Evolutionary conservation across 2,888 invertebrate species (phyloP).

Genomic region (Eristalis arbustorum): DNA sequence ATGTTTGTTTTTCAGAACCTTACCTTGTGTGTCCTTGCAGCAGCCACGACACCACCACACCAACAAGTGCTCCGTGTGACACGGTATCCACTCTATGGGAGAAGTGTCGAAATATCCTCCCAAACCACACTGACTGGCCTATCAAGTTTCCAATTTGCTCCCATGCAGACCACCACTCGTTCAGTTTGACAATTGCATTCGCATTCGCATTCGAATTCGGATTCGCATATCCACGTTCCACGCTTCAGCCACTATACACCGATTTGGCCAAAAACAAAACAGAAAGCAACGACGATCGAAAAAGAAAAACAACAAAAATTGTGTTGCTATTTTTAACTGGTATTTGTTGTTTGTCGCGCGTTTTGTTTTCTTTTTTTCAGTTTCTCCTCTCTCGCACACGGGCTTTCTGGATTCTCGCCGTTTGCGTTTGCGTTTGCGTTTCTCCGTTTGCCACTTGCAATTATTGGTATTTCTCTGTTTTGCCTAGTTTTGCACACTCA

Average conservation of each 20-base stretch:
- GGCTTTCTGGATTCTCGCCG: neutral
- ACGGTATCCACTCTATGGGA: neutral
- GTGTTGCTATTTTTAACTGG: conserved; percentile 50
- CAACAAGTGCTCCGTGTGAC: conserved; percentile 2
- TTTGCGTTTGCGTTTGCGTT: neutral
- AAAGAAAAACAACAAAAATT: conserved; percentile 4
- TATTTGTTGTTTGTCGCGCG: conserved; percentile 28
- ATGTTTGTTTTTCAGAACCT: neutral
- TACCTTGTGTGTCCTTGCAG: conserved; percentile 1
- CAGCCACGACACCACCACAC: neutral
- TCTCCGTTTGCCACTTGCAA: conserved; percentile 20
- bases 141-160: conserved; percentile 16
- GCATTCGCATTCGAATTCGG: neutral
- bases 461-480: conserved; percentile 37
- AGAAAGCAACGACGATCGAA: neutral
- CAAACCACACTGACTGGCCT: conserved; percentile 3
- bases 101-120: neutral
- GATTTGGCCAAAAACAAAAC: neutral
- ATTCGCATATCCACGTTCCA: neutral
- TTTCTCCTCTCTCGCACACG: neutral
- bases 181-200: conserved; percentile 21
- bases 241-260: neutral
- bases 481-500: conserved; percentile 33
- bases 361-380: conserved; percentile 19
- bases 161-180: neutral